Evolutionary conservation across 1,140 invertebrate species (phyloP).

Genomic region (Agraylea sexmaculata): DNA sequence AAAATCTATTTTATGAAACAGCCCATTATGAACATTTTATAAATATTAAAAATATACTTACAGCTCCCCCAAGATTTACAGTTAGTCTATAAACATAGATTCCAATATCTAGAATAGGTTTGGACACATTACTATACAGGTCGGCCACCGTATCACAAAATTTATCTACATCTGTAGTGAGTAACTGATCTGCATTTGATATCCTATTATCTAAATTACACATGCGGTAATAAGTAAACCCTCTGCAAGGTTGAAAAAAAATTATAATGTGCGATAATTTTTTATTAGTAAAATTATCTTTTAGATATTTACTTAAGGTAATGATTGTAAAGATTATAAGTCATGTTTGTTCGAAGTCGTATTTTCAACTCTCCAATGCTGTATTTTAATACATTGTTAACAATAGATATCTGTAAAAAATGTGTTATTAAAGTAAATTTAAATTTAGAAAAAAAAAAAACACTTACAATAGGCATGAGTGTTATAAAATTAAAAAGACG

Average conservation of each 20-base stretch:
- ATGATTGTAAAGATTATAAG: conserved; percentile 74
- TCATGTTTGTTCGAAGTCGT: conserved; percentile 78
- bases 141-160: conserved; percentile 93
- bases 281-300: background rate
- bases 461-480: conserved; percentile 70
- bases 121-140: conserved; percentile 94
- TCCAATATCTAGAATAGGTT: conserved; percentile 87
- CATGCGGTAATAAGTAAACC: conserved; percentile 96
- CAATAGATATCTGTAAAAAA: conserved; percentile 60
- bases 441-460: conserved; percentile 18
- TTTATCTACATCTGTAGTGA: conserved; percentile 94
- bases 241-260: conserved; percentile 44
- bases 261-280: background rate
- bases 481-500: conserved; percentile 66
- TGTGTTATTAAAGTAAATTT: conserved; percentile 3
- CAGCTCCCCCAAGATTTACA: conserved; percentile 65
- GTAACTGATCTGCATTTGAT: conserved; percentile 89
- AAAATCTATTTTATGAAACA: conserved; percentile 5
- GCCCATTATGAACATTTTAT: conserved; percentile 4
- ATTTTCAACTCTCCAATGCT: conserved; percentile 88
- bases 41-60: conserved; percentile 21
- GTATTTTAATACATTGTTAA: conserved; percentile 90
- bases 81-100: conserved; percentile 89
- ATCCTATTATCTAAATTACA: conserved; percentile 90
- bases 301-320: conserved; percentile 74